Evolutionary conservation across 2,888 invertebrate species (phyloP), one percentile per base, ranked within the genome.

Genomic region (Furcula furcula): DNA sequence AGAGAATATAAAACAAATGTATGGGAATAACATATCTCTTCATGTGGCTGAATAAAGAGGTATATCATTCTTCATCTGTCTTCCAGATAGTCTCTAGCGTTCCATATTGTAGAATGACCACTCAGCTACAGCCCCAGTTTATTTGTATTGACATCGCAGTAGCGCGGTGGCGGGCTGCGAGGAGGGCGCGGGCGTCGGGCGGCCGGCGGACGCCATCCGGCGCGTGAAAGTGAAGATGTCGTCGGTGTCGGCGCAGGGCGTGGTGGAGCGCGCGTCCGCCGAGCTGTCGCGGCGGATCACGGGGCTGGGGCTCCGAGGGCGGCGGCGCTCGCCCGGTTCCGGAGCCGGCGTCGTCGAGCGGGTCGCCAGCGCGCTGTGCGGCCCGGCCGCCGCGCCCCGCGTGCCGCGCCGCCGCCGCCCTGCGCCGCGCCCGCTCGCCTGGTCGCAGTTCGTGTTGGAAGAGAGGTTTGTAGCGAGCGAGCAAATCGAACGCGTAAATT

Each of bases 221-320:
- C 81, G 87, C 59, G 89, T 89, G 36, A 86, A 88, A 66, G 85
- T 86, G 70, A 87, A 85, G 71, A 94, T 94, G 94, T 94, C 94
- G 75, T 94, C 94, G 69, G 94, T 95, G 87, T 95, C 95, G 62
- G 94, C 95, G 64, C 95, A 95, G 84, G 96, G 96, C 68, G 96
- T 96, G 71, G 96, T 97, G 81, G 96, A 97, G 90, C 92, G 96
- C 69, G 96, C 96, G 65, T 96, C 95, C 60, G 96, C 96, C 51
- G 96, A 97, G 85, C 90, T 97, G 52, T 94, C 95, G 59, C 95
- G 96, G 73, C 93, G 96, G 69, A 96, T 97, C 84, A 96, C 95
- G 69, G 95, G 95, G 43, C 90, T 95, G 60, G 93, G 94, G 33
- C 83, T 94, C 68, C 92, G 94, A 57, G 92, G 91, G 38, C 90